A percentile compares a stretch with the other conserved stretches of the same genome.
These are phyloP conservation scores for Tetrapedia diversipes DNA, from an alignment of 2,888 invertebrate genomes.

Conservation along the genomic window DNA sequence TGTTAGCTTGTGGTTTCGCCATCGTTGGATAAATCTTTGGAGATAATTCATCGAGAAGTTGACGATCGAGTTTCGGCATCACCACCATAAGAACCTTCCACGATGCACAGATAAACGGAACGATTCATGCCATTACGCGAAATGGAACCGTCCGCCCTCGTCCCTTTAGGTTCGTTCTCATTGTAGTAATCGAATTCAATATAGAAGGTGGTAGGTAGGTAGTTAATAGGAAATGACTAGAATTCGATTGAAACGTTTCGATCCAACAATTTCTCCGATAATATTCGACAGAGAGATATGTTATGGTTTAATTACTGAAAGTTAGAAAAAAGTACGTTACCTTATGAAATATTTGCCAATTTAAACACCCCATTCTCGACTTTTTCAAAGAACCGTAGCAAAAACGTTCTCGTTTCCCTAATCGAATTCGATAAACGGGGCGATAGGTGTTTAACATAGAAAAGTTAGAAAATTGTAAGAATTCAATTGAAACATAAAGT, in stretches of 20 bases:
- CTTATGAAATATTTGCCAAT: too few species aligned
- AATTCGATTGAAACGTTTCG: background rate
- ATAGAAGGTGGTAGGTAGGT: background rate
- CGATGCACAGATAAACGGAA: constrained; percentile 10
- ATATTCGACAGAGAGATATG: too few species aligned
- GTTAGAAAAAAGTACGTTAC: too few species aligned
- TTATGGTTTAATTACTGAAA: too few species aligned
- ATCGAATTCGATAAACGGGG: too few species aligned
- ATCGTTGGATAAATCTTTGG: constrained; percentile 8
- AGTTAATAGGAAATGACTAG: background rate
- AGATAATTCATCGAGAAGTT: constrained; percentile 28
- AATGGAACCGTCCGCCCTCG: background rate
- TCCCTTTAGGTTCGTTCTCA: background rate
- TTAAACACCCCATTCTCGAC: too few species aligned
- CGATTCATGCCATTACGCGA: background rate
- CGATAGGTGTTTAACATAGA: too few species aligned
- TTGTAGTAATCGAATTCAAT: background rate
- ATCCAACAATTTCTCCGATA: too few species aligned
- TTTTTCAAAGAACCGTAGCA: too few species aligned
- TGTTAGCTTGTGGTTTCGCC: constrained; percentile 8
- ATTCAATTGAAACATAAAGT: too few species aligned
- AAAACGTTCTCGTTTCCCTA: too few species aligned
- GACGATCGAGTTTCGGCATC: constrained; percentile 16
- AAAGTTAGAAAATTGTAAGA: too few species aligned
- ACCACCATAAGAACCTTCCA: background rate